Conservation (phyloP, 2,888 invertebrate genomes). For the Craniophora ligustri region DNA sequence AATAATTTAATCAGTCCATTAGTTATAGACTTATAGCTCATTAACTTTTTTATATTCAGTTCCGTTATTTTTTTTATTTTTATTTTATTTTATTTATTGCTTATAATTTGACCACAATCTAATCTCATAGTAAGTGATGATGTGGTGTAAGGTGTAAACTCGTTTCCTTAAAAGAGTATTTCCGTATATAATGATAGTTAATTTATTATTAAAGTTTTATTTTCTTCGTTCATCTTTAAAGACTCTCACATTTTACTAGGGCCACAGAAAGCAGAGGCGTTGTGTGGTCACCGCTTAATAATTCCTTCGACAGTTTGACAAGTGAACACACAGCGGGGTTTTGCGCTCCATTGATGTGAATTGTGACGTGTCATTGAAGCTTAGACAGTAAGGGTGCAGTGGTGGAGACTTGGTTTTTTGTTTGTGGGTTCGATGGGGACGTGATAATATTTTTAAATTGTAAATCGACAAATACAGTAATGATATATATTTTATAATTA, state of each 20-base stretch:
- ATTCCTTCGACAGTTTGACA: constrained; percentile 37
- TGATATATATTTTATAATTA: too few relatives aligned
- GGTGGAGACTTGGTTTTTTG: neutral
- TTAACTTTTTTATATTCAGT: too few relatives aligned
- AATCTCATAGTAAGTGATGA: too few relatives aligned
- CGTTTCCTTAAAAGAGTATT: too few relatives aligned
- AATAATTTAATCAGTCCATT: too few relatives aligned
- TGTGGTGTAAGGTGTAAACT: too few relatives aligned
- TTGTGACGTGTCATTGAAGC: constrained; percentile 32
- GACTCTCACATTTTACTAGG: constrained; percentile 35
- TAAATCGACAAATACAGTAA: neutral
- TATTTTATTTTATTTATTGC: too few relatives aligned
- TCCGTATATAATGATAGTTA: too few relatives aligned
- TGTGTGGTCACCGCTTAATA: constrained; percentile 29
- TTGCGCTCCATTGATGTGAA: constrained; percentile 33
- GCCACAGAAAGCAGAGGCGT: constrained; percentile 19
- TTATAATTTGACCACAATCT: too few relatives aligned
- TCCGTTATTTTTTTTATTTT: too few relatives aligned
- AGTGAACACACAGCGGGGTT: constrained; percentile 16
- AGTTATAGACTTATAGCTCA: too few relatives aligned
- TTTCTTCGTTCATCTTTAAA: constrained; percentile 4
- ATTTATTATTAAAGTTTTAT: too few relatives aligned
- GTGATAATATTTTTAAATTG: neutral
- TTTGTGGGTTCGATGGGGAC: constrained; percentile 11
- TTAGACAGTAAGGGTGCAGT: neutral